These are phyloP conservation scores for Callospermophilus lateralis DNA, from an alignment of 2,113 vertebrate species.

Conservation along the genomic window DNA sequence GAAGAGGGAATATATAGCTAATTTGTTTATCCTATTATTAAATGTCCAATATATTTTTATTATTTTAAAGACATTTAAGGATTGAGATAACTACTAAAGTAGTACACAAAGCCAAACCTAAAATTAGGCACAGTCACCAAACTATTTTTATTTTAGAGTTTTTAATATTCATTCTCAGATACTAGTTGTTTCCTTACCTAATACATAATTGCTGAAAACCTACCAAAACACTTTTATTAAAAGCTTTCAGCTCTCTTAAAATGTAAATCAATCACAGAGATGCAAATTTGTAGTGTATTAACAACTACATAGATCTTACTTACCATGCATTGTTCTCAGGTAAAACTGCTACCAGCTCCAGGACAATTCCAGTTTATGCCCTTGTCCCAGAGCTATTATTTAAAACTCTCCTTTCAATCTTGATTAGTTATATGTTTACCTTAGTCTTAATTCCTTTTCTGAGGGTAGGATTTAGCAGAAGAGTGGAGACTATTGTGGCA, in stretches of 20 bases:
- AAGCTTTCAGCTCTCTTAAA: conserved; percentile 14
- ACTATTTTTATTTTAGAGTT: background rate
- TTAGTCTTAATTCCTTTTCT: background rate
- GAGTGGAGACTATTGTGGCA: background rate
- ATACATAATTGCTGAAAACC: conserved; percentile 5
- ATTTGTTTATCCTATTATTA: background rate
- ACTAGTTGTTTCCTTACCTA: conserved; percentile 19
- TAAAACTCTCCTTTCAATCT: background rate
- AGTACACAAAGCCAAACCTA: conserved; percentile 34
- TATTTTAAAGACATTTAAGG: conserved; percentile 39
- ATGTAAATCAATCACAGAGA: conserved; percentile 17
- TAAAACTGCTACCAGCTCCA: background rate
- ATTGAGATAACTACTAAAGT: background rate
- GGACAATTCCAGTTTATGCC: background rate
- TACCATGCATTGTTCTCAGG: background rate
- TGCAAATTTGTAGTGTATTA: background rate
- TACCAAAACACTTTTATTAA: background rate
- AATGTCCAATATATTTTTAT: conserved; percentile 37
- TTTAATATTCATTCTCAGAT: background rate
- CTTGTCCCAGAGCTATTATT: conserved; percentile 16
- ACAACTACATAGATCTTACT: background rate
- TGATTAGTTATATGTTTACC: background rate
- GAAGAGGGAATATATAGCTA: background rate
- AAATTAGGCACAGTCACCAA: conserved; percentile 22
- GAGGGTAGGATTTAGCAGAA: background rate